Evolutionary conservation across 2,888 invertebrate genomes (phyloP).

Genomic region (Heliothis peltigera): DNA sequence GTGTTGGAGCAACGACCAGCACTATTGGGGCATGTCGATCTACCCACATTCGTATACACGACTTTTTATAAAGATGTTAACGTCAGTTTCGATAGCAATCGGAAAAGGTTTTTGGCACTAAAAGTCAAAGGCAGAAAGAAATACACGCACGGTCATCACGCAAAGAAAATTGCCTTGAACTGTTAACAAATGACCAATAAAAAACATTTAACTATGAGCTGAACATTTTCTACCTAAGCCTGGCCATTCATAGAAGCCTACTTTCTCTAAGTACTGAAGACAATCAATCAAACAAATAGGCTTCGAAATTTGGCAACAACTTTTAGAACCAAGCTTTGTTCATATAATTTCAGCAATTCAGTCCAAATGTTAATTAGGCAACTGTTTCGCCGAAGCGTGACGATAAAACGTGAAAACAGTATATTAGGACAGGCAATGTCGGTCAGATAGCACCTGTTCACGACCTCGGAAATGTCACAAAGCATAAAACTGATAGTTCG

Average conservation of each 20-base stretch:
- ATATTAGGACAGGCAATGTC: conserved; percentile 68
- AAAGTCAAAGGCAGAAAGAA: conserved; percentile 24
- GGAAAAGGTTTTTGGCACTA: conserved; percentile 13
- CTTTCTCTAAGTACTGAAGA: neutral
- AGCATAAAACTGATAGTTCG: conserved; percentile 19
- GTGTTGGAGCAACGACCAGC: conserved; percentile 33
- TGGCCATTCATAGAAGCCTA: neutral
- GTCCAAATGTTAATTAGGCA: conserved; percentile 59
- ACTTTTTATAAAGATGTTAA: conserved; percentile 19
- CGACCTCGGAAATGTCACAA: conserved; percentile 52
- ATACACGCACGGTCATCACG: conserved; percentile 35
- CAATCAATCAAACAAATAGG: neutral
- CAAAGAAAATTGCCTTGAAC: conserved; percentile 37
- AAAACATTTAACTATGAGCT: neutral
- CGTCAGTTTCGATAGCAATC: conserved; percentile 39
- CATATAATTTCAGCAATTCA: conserved; percentile 39
- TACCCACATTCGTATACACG: conserved; percentile 11
- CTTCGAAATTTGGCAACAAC: neutral
- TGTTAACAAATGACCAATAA: conserved; percentile 16
- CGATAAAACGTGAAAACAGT: conserved; percentile 61
- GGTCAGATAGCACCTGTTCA: conserved; percentile 62
- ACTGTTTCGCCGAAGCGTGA: conserved; percentile 56
- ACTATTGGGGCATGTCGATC: conserved; percentile 38
- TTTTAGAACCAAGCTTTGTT: conserved; percentile 7
- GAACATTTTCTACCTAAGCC: neutral